These are phyloP conservation scores for Bubalus kerabau DNA, from an alignment of 2,113 vertebrate genomes.

Conservation along the genomic window DNA sequence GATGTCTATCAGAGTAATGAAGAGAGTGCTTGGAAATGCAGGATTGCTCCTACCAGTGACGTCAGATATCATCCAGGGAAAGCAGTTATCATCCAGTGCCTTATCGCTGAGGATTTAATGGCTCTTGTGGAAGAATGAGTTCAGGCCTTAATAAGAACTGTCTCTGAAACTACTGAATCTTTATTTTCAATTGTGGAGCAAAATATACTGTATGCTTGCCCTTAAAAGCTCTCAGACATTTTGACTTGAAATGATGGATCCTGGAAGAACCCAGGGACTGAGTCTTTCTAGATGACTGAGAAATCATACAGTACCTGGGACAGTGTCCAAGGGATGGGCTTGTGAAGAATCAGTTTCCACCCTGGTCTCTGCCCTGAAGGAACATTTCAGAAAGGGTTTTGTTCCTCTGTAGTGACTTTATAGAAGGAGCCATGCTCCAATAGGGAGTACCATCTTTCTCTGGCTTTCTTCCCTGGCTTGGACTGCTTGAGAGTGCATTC, in stretches of 20 bases:
- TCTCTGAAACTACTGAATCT: background rate
- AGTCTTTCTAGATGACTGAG: background rate
- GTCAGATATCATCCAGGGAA: constrained; percentile 4
- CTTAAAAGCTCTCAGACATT: background rate
- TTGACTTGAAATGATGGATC: background rate
- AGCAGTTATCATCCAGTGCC: background rate
- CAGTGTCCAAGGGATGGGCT: background rate
- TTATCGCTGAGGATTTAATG: background rate
- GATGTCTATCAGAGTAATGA: constrained; percentile 36
- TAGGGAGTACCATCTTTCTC: background rate
- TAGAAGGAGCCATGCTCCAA: background rate
- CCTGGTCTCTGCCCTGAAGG: background rate
- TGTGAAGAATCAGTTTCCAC: background rate
- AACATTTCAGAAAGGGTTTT: background rate
- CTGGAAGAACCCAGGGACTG: background rate
- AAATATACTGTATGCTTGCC: background rate
- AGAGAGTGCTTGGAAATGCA: constrained; percentile 5
- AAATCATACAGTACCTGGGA: background rate
- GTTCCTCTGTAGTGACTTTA: background rate
- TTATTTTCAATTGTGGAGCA: constrained; percentile 27
- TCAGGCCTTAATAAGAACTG: background rate
- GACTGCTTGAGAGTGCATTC: background rate
- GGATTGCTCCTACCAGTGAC: background rate
- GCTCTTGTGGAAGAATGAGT: background rate
- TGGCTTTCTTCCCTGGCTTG: background rate